A percentile compares a stretch with the other conserved stretches of the same genome.
Evolutionary conservation across 2,113 vertebrate species (phyloP).

Genomic region (Python bivittatus): DNA sequence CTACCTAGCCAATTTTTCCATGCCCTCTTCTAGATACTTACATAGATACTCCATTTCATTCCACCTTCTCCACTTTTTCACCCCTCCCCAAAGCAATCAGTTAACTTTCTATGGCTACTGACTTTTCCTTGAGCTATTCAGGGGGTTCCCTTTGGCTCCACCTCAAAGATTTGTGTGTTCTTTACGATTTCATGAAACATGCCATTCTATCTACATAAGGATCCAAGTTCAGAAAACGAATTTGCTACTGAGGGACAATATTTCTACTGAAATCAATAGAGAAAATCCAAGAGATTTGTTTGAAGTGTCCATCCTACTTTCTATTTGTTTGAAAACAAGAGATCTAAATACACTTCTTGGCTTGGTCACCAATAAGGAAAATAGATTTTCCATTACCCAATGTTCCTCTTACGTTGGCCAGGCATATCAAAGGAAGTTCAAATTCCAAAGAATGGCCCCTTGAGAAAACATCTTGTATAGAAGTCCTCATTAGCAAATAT

Average conservation of each 20-base stretch:
- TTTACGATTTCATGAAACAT: background rate
- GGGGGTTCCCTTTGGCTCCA: background rate
- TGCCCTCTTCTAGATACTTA: too few species aligned
- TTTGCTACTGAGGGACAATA: background rate
- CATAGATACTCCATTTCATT: too few species aligned
- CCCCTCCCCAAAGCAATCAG: background rate
- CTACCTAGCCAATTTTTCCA: too few species aligned
- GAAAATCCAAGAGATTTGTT: background rate
- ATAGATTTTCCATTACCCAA: slow-evolving; percentile 14
- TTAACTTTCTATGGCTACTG: background rate
- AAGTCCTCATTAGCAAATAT: background rate
- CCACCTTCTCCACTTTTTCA: background rate
- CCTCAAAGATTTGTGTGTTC: background rate
- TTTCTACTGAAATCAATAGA: background rate
- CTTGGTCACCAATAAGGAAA: background rate
- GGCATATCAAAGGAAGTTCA: background rate
- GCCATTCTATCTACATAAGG: background rate
- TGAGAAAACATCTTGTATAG: background rate
- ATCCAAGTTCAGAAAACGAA: background rate
- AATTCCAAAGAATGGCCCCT: background rate
- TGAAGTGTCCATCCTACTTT: background rate
- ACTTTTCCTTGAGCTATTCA: background rate
- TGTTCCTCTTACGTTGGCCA: background rate
- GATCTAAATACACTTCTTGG: background rate
- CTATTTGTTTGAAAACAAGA: background rate